Evolutionary conservation across 1,140 invertebrate genomes (phyloP), one percentile per base, ranked within the genome.

Genomic region (Listronotus oregonensis): DNA sequence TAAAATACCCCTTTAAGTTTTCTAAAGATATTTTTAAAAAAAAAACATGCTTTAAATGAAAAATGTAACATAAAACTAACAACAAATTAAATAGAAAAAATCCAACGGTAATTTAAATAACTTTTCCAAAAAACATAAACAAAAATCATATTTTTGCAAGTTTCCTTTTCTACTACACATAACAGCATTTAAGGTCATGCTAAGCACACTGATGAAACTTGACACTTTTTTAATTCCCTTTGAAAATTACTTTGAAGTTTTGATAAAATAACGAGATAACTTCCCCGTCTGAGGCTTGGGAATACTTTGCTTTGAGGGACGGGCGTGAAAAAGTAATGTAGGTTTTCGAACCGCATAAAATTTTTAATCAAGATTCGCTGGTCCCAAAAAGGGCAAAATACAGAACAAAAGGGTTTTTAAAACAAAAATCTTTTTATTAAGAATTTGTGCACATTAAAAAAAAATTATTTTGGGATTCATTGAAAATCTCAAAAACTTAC

Each of bases 211-310:
- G 50, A 63, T 63, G 31, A n/a, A 34, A 47, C 18, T 55, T 47
- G 60, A 63, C 60, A 55, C 8, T 63, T 63, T 49, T 47, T 55
- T 27, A 63, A 63, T 52, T 63, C 60, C 60, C 50, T 55, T 18
- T 14, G 11, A 32, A 55, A 55, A 55, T 55, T 44, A 34, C 60
- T 63, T 63, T 63, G 60, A 63, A 63, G 60, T 63, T 46, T 49
- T 59, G 43, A 59, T 59, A 59, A 47, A 57, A 52, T 55, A 63
- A 63, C 50, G 60, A 63, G 60, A 50, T 55, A 63, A 63, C 27
- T 49, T 47, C 40, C 40, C 18, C 15, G 50, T 21, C 27, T 21
- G 11, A 55, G 43, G 9, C 40, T 18, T 15, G 60, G 51, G 39
- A 43, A 37, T 55, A 31, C 40, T 12, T 27, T 17, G 3, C 17